Conservation (phyloP, 2,113 vertebrate species). For the Gila orcuttii region DNA sequence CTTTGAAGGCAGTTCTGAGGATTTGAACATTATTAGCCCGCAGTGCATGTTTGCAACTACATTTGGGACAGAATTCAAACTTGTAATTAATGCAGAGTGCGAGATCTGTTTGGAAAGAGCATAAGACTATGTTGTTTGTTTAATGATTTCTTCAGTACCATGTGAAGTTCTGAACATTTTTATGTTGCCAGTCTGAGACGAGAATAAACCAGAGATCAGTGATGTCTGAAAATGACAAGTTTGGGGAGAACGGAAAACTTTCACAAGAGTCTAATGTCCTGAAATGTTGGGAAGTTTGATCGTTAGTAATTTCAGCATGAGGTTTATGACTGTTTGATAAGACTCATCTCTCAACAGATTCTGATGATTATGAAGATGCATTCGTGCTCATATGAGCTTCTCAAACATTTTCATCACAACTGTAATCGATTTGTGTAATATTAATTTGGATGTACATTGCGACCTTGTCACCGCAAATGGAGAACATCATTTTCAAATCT, state of each 20-base stretch:
- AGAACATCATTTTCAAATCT: neutral
- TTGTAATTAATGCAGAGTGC: conserved; percentile 46
- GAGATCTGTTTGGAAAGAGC: conserved; percentile 20
- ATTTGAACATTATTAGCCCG: conserved; percentile 15
- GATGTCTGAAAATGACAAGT: neutral
- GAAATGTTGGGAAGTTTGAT: neutral
- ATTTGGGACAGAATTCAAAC: conserved; percentile 37
- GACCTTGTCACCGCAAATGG: neutral
- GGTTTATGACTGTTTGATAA: neutral
- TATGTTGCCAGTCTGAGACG: neutral
- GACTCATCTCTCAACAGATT: neutral
- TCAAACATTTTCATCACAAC: neutral
- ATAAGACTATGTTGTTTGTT: conserved; percentile 23
- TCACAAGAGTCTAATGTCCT: neutral
- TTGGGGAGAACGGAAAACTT: neutral
- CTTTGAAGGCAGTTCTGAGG: conserved; percentile 23
- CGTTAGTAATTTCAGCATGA: neutral
- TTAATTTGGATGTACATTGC: neutral
- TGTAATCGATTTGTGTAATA: neutral
- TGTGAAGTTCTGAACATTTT: conserved; percentile 18
- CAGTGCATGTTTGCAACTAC: conserved; percentile 18
- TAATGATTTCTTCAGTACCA: conserved; percentile 33
- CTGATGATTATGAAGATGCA: too few relatives aligned
- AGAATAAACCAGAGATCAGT: conserved; percentile 11
- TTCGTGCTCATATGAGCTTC: neutral